Conservation (phyloP, 2,888 invertebrate species). For the Alviniconcha strummeri region DNA sequence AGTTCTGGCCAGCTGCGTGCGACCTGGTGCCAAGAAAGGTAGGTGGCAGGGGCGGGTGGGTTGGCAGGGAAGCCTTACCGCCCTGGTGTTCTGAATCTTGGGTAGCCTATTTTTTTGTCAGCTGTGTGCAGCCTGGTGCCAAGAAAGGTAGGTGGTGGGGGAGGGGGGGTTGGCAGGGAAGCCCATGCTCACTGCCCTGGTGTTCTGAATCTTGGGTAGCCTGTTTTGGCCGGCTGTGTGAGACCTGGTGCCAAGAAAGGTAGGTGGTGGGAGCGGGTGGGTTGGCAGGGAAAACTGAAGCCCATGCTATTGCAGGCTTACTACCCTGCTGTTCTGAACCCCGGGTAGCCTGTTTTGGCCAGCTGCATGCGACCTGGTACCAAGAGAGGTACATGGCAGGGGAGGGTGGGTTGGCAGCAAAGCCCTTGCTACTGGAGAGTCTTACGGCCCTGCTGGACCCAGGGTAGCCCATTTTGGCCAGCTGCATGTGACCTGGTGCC, state of each 20-base stretch:
- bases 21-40: conserved; percentile 88
- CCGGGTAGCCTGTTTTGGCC: conserved; percentile 75
- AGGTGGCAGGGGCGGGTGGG: background rate
- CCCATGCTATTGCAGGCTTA: background rate
- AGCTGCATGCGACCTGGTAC: conserved; percentile 91
- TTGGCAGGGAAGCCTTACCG: background rate
- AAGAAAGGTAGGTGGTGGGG: conserved; percentile 80
- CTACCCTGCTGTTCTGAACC: too few relatives aligned
- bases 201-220: too few relatives aligned
- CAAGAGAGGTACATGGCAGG: conserved; percentile 80
- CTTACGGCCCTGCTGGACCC: too few relatives aligned
- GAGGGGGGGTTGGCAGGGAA: background rate
- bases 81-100: too few relatives aligned
- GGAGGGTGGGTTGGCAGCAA: background rate
- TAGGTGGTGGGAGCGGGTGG: conserved; percentile 64
- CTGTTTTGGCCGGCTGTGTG: conserved; percentile 89
- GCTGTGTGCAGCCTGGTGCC: conserved; percentile 89
- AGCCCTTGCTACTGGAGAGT: background rate
- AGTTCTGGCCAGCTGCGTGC: conserved; percentile 90
- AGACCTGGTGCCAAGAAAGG: conserved; percentile 87
- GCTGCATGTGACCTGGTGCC: conserved; percentile 89
- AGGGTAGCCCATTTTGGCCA: conserved; percentile 77
- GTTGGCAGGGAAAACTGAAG: background rate
- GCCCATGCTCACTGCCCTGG: too few relatives aligned
- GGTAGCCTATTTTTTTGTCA: conserved; percentile 79